Evolutionary conservation across 2,797 vertebrate genomes (phyloP).

Genomic region (Prunella strophiata): DNA sequence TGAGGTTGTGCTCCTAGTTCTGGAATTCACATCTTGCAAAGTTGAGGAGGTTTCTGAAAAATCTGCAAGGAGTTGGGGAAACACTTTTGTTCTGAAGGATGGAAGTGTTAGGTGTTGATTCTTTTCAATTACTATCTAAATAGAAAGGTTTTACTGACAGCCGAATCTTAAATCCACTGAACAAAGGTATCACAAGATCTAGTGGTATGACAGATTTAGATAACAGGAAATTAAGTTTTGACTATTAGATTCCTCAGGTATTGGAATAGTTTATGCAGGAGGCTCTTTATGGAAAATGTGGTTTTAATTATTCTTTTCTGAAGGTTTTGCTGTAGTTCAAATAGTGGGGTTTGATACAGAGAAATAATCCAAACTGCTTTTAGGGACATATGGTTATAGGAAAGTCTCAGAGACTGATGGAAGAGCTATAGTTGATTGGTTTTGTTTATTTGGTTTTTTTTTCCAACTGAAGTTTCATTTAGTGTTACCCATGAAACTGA

Average conservation of each 20-base stretch:
- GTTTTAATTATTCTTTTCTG: neutral
- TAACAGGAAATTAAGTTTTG: neutral
- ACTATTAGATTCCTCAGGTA: neutral
- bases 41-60: neutral
- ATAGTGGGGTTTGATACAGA: neutral
- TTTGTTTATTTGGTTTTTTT: rapidly evolving
- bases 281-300: neutral
- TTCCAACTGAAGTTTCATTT: neutral
- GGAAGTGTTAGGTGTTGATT: neutral
- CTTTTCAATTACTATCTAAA: neutral
- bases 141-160: neutral
- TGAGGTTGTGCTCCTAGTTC: neutral
- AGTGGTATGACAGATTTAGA: neutral
- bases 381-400: neutral
- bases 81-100: neutral
- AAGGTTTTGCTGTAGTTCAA: neutral
- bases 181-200: neutral
- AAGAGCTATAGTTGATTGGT: neutral
- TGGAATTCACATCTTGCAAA: neutral
- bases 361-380: neutral
- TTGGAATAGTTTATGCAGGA: neutral
- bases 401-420: neutral
- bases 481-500: neutral
- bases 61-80: neutral
- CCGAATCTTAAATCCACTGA: neutral